Evolutionary conservation across 1,140 invertebrate species (phyloP).

Genomic region (Tetramorium parvispinum): DNA sequence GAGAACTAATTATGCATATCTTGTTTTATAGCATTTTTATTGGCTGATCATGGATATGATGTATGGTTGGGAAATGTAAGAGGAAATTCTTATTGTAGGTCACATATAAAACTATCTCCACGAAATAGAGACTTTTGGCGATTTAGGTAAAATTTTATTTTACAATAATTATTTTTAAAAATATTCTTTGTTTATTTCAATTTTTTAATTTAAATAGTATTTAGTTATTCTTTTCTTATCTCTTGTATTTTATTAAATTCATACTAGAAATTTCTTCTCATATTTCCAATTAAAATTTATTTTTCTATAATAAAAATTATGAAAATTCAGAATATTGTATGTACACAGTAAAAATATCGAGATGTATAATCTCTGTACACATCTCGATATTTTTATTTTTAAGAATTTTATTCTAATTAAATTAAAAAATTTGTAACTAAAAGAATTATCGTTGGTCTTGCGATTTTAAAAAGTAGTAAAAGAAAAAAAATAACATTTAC

Average conservation of each 20-base stretch:
- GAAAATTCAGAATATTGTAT: too few relatives aligned
- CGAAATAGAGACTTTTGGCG: conserved; percentile 65
- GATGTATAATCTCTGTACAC: neutral
- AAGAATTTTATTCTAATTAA: neutral
- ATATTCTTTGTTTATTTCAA: neutral
- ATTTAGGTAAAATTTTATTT: conserved; percentile 43
- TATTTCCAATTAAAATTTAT: neutral
- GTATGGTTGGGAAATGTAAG: conserved; percentile 89
- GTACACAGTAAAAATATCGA: neutral
- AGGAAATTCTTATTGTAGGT: conserved; percentile 85
- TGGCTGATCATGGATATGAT: conserved; percentile 91
- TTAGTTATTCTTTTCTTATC: neutral
- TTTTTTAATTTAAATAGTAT: neutral
- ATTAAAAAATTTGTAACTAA: neutral
- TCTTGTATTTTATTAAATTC: neutral
- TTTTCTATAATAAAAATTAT: neutral
- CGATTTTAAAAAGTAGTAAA: neutral
- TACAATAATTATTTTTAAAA: neutral
- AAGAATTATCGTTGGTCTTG: neutral
- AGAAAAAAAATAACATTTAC: neutral
- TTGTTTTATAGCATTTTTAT: conserved; percentile 80
- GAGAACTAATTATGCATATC: neutral
- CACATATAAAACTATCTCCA: conserved; percentile 79
- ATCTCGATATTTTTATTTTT: neutral
- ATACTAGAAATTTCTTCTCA: neutral